Base-by-base conservation (phyloP, 2,888 invertebrate genomes). In the Coremacera marginata region DNA sequence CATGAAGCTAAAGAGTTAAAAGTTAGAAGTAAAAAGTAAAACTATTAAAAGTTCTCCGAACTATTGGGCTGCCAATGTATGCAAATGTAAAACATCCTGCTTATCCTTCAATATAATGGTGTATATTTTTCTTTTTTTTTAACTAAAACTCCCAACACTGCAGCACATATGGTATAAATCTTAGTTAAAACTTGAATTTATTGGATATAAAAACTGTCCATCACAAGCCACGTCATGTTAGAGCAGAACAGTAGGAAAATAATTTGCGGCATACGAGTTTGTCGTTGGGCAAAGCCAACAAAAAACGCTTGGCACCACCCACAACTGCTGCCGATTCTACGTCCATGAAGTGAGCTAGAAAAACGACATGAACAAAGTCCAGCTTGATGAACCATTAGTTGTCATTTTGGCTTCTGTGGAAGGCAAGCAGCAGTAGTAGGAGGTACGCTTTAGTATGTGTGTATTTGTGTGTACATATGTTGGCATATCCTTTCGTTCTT, bases 191-290 rank as follows among this genome's bases (percentile, higher is more conserved):
- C 37, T 34, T 49, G 63, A 73, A 60, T 34, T 73, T 63, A 63
- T 51, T 60, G 25, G 51, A 31, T 65, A 49, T 65, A 73, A 63
- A 63, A 51, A 73, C 63, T 73, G 73, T 51, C 65, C 51, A 65
- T 73, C 63, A 72, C 62, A 72, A 60, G 27, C 44, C 14, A 19
- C 31, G 55, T 70, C 70, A 51, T n/a, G 25, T 52, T n/a, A 31
- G n/a, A 34, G 9, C 55, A 27, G 51, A 70, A 31, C 34, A 49
- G 52, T 57, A 55, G 27, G 34, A 70, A 70, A 70, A 44, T 49
- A 9, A 11, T 67, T 22, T 67, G 44, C 19, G 5, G 34, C 70
- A 52, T 37, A 55, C 22, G 37, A 22, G 57, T 60, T 60, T 16
- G 27, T 55, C 22, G 55, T 16, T 25, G 27, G 5, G 25, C 1